Conservation (phyloP, 2,113 vertebrate genomes). For the Peromyscus polionotus region DNA sequence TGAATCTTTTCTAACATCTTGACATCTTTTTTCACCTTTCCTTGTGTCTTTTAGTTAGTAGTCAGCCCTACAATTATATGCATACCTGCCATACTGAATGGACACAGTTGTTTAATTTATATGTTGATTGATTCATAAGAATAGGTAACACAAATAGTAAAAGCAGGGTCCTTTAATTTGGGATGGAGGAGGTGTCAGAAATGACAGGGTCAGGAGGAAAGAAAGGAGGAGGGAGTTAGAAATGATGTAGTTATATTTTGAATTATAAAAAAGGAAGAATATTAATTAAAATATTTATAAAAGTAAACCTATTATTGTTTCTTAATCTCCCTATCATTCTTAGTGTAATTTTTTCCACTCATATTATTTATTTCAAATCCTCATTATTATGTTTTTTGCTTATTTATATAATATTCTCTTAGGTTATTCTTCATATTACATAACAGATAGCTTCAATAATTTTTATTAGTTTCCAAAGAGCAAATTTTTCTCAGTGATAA, state of each 20-base stretch:
- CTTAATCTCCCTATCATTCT: neutral
- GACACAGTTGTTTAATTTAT: neutral
- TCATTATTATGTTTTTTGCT: neutral
- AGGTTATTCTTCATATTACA: neutral
- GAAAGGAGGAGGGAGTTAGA: neutral
- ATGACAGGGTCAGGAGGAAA: neutral
- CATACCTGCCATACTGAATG: neutral
- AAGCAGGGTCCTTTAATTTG: neutral
- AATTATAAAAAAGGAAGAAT: neutral
- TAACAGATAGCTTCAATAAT: neutral
- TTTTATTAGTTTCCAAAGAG: neutral
- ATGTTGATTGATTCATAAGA: neutral
- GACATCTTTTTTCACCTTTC: neutral
- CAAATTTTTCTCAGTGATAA: neutral
- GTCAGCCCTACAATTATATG: neutral
- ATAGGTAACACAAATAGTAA: neutral
- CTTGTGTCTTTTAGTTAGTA: neutral
- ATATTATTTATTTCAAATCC: neutral
- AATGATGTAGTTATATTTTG: neutral
- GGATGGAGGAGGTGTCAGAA: neutral
- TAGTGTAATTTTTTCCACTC: neutral
- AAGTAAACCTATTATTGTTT: neutral
- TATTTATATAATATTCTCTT: neutral
- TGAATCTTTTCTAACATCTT: neutral
- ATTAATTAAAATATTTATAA: neutral